Conservation (phyloP, 2,888 invertebrate genomes). For the Papilio protenor region DNA sequence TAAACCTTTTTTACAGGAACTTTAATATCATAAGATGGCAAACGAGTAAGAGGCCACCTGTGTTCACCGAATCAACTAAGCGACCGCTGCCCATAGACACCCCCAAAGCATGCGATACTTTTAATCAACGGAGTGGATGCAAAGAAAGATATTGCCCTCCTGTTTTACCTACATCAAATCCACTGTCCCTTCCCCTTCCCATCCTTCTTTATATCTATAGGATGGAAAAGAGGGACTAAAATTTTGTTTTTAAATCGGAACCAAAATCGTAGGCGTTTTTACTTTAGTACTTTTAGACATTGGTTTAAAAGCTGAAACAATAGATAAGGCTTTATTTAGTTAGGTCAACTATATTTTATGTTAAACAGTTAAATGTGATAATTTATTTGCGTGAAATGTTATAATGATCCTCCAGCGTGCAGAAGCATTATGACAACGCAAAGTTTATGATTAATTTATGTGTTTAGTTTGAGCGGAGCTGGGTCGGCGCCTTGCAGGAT, state of each 20-base stretch:
- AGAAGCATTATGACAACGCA: constrained; percentile 28
- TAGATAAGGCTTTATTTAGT: not conserved
- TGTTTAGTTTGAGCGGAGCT: constrained; percentile 30
- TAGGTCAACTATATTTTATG: not conserved
- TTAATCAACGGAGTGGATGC: too few relatives aligned
- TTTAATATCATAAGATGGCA: too few relatives aligned
- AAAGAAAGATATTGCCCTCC: too few relatives aligned
- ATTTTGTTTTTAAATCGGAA: not conserved
- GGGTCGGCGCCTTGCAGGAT: constrained; percentile 23
- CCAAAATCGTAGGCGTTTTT: not conserved
- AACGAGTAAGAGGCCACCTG: too few relatives aligned
- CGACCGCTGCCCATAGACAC: too few relatives aligned
- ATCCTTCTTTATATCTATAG: too few relatives aligned
- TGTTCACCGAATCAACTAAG: too few relatives aligned
- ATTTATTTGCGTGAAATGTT: constrained; percentile 30
- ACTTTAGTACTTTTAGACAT: not conserved
- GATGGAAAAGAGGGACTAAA: too few relatives aligned
- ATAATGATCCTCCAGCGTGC: constrained; percentile 33
- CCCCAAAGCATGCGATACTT: too few relatives aligned
- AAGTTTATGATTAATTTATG: constrained; percentile 43
- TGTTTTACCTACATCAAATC: too few relatives aligned
- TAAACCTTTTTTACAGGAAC: too few relatives aligned
- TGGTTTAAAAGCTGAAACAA: not conserved
- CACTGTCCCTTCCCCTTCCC: too few relatives aligned
- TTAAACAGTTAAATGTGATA: constrained; percentile 19